phyloP scores from a whole-genome alignment of 2,113 vertebrate genomes.

The Smithornis capensis region DNA sequence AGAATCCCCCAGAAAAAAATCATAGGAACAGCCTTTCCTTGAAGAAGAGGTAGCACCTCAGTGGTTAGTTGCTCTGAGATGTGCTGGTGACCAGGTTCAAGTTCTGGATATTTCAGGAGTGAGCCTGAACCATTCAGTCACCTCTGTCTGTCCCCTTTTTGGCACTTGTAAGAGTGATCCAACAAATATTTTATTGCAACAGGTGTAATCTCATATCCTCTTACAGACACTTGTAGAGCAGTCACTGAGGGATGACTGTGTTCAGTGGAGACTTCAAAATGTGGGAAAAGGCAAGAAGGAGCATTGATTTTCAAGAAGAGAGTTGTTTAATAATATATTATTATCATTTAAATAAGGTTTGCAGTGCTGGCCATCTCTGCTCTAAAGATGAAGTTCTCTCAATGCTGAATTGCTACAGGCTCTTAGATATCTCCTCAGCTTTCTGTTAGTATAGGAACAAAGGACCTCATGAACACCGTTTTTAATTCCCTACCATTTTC shows the following conservation, averaged over 20 bases:
- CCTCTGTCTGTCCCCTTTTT: neutral
- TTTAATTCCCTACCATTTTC: neutral
- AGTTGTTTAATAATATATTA: neutral
- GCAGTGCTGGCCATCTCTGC: neutral
- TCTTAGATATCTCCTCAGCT: neutral
- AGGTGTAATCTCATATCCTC: conserved; percentile 15
- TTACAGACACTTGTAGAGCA: neutral
- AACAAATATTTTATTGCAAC: neutral
- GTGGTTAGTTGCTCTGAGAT: neutral
- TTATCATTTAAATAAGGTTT: neutral
- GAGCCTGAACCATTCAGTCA: neutral
- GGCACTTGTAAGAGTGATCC: neutral
- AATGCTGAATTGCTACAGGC: neutral
- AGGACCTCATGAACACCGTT: neutral
- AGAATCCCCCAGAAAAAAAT: neutral
- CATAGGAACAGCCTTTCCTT: neutral
- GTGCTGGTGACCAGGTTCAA: neutral
- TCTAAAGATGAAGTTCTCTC: neutral
- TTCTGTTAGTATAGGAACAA: neutral
- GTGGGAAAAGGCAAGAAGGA: neutral
- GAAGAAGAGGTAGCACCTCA: neutral
- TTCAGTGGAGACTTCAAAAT: neutral
- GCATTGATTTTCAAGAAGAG: neutral
- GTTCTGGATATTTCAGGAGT: neutral
- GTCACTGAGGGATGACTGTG: neutral